Percentiles rank a stretch among this genome's conserved stretches.
Conservation (phyloP, 92 coral and sea anemone species). For the Zoanthus solanderi region DNA sequence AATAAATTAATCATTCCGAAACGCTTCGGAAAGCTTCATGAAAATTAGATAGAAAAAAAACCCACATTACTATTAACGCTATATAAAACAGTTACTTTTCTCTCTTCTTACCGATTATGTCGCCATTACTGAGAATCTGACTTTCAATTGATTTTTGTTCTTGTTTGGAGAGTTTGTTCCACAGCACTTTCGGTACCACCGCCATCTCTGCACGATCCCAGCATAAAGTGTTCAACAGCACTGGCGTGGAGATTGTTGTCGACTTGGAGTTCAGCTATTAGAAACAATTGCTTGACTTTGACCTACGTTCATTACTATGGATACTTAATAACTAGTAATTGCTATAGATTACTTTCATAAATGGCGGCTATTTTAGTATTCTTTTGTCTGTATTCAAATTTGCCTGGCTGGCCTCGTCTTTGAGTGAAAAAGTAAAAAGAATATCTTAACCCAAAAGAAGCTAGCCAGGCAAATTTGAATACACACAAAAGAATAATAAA, state of each 20-base stretch:
- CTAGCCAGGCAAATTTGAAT: no score
- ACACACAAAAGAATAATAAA: no score
- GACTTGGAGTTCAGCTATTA: background rate
- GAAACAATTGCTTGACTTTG: background rate
- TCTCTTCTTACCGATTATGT: slow-evolving; percentile 69
- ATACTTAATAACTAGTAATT: no score
- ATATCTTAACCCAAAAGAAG: no score
- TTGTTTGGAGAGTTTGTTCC: slow-evolving; percentile 51
- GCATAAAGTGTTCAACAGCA: slow-evolving; percentile 84
- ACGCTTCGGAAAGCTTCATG: background rate
- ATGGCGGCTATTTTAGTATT: no score
- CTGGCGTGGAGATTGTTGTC: slow-evolving; percentile 48
- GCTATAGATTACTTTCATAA: no score
- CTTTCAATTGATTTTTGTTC: slow-evolving; percentile 56
- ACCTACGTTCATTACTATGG: no score
- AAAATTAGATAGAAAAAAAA: background rate
- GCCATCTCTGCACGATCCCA: slow-evolving; percentile 83
- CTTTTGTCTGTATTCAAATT: no score
- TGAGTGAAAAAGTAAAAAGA: no score
- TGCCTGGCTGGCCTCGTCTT: no score
- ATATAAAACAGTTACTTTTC: background rate
- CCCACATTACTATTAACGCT: background rate
- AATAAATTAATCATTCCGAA: no score
- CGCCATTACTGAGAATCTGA: slow-evolving; percentile 68
- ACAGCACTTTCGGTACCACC: slow-evolving; percentile 56